These are phyloP conservation scores for Glossophaga mutica DNA, from an alignment of 2,797 vertebrate species.

Conservation along the genomic window DNA sequence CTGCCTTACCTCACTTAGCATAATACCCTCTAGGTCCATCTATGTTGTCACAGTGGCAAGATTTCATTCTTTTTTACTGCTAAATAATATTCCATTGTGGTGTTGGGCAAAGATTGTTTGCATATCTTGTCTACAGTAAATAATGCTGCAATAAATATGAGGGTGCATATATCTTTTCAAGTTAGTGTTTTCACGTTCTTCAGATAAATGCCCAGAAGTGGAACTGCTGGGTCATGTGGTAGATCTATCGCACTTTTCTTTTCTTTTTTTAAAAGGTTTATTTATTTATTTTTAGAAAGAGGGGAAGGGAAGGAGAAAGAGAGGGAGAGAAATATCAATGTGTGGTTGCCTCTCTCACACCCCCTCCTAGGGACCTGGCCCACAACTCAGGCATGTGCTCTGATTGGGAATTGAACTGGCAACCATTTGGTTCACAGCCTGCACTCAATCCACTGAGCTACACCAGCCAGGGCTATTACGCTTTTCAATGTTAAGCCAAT, in stretches of 20 bases:
- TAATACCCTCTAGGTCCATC: background rate
- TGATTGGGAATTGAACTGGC: too few relatives aligned
- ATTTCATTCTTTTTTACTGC: background rate
- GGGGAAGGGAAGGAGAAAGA: too few relatives aligned
- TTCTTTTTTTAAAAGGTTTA: too few relatives aligned
- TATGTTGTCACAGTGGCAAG: background rate
- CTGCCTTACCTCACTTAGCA: background rate
- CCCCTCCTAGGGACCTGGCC: too few relatives aligned
- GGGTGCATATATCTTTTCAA: background rate
- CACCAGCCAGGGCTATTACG: background rate
- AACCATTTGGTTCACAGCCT: too few relatives aligned
- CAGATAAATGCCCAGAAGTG: background rate
- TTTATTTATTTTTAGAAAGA: too few relatives aligned
- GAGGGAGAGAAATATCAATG: too few relatives aligned
- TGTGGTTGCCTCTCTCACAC: too few relatives aligned
- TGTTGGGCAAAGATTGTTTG: background rate
- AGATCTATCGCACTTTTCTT: background rate
- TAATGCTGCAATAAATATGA: background rate
- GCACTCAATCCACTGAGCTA: too few relatives aligned
- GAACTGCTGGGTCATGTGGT: background rate
- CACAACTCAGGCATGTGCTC: too few relatives aligned
- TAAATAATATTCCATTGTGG: background rate
- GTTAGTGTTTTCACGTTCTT: background rate
- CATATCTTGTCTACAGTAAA: background rate
- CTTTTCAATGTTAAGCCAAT: background rate